Base-by-base conservation (phyloP, 2,888 invertebrate species). In the Agrochola lota region DNA sequence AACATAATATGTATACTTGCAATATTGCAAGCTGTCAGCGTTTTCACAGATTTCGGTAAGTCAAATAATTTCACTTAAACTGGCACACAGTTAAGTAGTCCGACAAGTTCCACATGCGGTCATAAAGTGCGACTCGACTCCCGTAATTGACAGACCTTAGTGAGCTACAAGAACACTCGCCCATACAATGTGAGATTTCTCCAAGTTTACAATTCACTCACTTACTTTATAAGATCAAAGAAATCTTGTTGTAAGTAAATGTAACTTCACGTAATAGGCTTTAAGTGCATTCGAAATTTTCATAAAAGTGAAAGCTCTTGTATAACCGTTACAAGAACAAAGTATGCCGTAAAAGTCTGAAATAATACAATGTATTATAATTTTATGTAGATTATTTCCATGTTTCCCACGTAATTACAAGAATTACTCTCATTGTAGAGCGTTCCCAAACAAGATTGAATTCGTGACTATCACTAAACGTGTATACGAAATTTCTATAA, bases 401-500 rank as follows among this genome's bases (percentile, higher is more conserved):
- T 77, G 78, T 84, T 89, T 88, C 85, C 89, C 85, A 85, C 85
- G 83, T 86, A 86, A 89, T 89, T 88, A 86, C 78, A 88, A 86
- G 83, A 88, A 88, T 85, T 83, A 81, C 83, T 83, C 82, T 87
- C 86, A 90, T 90, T 89, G 85, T 75, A 67, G 76, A 87, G 46
- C 82, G 84, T 87, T 89, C 84, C 81, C 82, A 87, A 88, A 85
- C 83, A 74, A 90, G 89, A 92, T 92, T 89, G 89, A 91, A 91
- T 90, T 93, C 93, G 93, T 94, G 94, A 94, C 92, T 90, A 89
- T 91, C 89, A 83, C 89, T 89, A 91, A 91, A 89, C 89, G 84
- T 85, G 89, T 91, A 90, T 85, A 89, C 86, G 75, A 90, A 90
- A 90, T 90, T 88, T 88, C 87, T 89, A 85, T 87, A 89, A 84